Evolutionary conservation across 2,888 invertebrate species (phyloP).

Genomic region (Asteroscopus sphinx): DNA sequence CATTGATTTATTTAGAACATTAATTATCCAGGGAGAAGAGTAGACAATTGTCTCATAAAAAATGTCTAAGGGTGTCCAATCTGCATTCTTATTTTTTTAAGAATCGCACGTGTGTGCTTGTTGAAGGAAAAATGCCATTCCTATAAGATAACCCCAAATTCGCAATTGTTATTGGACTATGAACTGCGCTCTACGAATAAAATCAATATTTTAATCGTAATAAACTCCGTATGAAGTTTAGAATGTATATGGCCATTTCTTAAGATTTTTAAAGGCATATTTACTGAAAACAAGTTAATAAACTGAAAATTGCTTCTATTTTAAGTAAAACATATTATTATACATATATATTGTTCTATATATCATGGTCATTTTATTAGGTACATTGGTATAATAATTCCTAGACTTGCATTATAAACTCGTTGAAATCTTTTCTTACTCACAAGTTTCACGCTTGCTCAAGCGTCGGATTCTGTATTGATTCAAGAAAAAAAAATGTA

Average conservation of each 20-base stretch:
- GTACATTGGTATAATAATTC: no score
- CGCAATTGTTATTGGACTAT: conserved; percentile 37
- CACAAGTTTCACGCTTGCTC: background rate
- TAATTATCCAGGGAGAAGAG: no score
- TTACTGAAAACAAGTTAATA: background rate
- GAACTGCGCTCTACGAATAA: conserved; percentile 39
- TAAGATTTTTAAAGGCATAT: conserved; percentile 21
- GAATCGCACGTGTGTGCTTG: conserved; percentile 4
- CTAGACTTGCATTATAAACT: background rate
- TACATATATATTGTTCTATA: background rate
- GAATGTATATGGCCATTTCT: conserved; percentile 17
- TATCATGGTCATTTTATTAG: no score
- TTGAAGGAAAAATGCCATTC: conserved; percentile 27
- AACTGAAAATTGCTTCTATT: conserved; percentile 5
- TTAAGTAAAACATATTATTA: background rate
- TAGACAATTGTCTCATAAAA: no score
- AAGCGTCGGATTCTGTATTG: background rate
- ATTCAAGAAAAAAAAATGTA: no score
- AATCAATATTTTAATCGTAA: conserved; percentile 41
- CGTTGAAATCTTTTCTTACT: conserved; percentile 40
- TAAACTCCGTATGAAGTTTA: conserved; percentile 8
- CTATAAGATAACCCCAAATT: conserved; percentile 16
- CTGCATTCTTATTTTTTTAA: conserved; percentile 6
- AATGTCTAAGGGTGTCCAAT: background rate
- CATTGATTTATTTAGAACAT: no score